Base-by-base conservation (phyloP, 2,113 vertebrate genomes). In the Orthonyx spaldingii region DNA sequence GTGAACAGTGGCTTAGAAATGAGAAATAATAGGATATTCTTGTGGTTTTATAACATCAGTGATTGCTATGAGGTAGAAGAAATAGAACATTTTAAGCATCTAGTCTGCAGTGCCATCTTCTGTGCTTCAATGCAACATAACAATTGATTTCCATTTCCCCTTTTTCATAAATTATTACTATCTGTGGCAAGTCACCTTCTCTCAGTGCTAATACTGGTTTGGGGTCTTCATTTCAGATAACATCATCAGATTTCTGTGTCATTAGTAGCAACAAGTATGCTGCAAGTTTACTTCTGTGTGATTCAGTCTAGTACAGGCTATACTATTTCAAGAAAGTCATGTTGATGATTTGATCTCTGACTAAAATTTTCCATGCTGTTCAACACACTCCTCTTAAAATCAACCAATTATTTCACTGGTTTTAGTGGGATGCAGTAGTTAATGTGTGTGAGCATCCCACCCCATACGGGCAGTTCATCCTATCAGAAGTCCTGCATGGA, bases 71-170 rank as follows among this genome's bases (percentile, higher is more conserved):
- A 94, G 7, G 5, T 30, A 89, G 53, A 44, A 86, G 68, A 92
- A 94, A 80, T 30, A 71, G 44, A 64, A 33, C 7, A 28, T 57
- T 72, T 64, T 64, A 93, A 89, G 93, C 53, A 89, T 87, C 47
- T 96, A 89, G 97, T 94, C 96, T 91, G 61, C 72, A 97, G 94
- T 97, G 95, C 96, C 96, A 95, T 96, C 96, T 97, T 97, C 97
- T 93, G 97, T 88, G 76, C 85, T 94, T 84, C 69, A 80, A 68
- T 55, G 61, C 59, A 92, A 93, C 19, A 56, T 27, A 86, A 33
- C 41, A 27, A 39, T 60, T 70, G 60, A 91, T 94, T 94, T 91
- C 16, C 24, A 33, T 86, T 90, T 53, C 35, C 7, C 2, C 4
- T 28, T 60, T 77, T 87, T 20, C 72, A 94, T 77, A 52, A 86